Evolutionary conservation across 2,113 vertebrate genomes (phyloP).

Genomic region (Prinia subflava): DNA sequence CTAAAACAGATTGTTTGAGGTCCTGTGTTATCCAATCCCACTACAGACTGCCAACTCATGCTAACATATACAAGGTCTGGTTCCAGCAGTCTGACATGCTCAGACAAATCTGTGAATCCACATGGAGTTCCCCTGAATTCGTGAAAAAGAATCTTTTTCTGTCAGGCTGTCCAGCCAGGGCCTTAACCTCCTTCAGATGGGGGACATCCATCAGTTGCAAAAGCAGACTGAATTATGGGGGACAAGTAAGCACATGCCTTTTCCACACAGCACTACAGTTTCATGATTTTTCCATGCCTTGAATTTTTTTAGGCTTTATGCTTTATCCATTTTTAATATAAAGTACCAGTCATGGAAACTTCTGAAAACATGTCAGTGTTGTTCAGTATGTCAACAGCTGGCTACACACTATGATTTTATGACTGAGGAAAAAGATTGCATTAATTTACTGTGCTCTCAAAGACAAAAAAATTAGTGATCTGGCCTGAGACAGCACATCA

Average conservation of each 20-base stretch:
- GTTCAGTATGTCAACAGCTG: background rate
- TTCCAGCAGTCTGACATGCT: constrained; percentile 24
- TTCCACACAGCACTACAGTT: background rate
- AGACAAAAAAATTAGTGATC: background rate
- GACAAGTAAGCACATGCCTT: background rate
- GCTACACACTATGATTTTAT: background rate
- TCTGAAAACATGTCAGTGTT: background rate
- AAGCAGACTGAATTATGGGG: background rate
- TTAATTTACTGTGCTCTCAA: background rate
- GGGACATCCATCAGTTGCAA: background rate
- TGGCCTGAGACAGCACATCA: background rate
- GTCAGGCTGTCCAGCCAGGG: background rate
- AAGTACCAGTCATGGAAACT: background rate
- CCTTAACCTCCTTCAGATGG: background rate
- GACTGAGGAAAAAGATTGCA: background rate
- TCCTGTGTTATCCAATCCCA: constrained; percentile 7
- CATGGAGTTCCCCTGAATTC: background rate
- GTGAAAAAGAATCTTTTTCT: background rate
- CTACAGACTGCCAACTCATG: constrained; percentile 7
- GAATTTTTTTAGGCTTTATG: background rate
- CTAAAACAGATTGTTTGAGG: constrained; percentile 22
- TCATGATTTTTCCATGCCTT: background rate
- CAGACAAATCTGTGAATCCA: constrained; percentile 21
- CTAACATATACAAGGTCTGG: constrained; percentile 6
- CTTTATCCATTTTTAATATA: background rate